These are phyloP conservation scores for Oreotrochilus melanogaster DNA, from an alignment of 2,113 vertebrate species.

Conservation along the genomic window DNA sequence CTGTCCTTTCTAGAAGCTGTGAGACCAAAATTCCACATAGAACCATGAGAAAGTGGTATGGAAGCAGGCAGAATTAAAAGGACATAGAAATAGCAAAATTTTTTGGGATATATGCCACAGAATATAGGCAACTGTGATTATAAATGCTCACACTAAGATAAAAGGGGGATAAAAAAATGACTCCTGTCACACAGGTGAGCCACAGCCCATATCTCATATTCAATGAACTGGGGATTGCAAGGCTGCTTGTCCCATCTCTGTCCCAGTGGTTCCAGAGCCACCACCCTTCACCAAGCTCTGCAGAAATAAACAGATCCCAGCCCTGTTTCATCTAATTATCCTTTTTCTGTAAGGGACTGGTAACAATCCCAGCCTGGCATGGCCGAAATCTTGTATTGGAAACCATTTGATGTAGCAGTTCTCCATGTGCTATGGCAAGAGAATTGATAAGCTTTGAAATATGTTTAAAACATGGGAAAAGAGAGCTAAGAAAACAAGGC, in stretches of 20 bases:
- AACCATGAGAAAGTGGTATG: neutral
- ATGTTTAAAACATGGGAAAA: neutral
- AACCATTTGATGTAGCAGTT: neutral
- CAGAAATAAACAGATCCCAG: neutral
- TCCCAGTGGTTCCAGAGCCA: neutral
- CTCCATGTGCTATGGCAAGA: neutral
- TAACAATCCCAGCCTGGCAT: neutral
- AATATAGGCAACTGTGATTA: neutral
- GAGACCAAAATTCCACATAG: neutral
- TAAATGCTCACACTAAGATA: neutral
- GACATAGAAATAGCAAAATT: neutral
- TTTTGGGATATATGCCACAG: neutral
- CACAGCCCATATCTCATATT: fast-evolving
- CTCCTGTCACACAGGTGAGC: neutral
- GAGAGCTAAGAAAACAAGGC: neutral
- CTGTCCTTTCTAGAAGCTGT: neutral
- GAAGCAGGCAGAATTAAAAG: neutral
- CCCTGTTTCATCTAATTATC: neutral
- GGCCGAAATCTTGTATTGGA: neutral
- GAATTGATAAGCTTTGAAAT: neutral
- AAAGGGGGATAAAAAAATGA: neutral
- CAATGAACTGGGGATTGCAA: neutral
- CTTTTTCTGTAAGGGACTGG: neutral
- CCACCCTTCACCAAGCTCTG: neutral
- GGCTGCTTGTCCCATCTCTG: neutral